These are phyloP conservation scores for Synergus itoensis DNA, from an alignment of 2,888 invertebrate genomes.

Conservation along the genomic window DNA sequence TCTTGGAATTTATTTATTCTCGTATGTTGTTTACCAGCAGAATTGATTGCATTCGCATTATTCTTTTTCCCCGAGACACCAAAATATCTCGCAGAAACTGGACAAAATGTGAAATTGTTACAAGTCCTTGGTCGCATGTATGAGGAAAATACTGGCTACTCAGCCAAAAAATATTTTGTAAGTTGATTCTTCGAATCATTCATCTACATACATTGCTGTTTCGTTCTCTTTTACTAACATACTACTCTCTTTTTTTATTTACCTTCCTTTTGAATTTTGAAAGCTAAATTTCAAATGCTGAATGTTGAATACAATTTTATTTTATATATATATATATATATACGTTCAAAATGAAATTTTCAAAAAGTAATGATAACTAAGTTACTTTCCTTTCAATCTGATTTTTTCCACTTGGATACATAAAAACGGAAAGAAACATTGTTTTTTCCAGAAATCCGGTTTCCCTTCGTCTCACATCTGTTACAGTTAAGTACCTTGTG, in stretches of 20 bases:
- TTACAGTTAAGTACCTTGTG: conserved; percentile 37
- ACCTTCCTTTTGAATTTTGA: neutral
- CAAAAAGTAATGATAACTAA: neutral
- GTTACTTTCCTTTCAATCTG: neutral
- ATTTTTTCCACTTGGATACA: neutral
- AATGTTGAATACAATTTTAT: too few relatives aligned
- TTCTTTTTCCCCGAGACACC: conserved; percentile 88
- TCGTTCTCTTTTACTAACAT: neutral
- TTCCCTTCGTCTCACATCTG: conserved; percentile 19
- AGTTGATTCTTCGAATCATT: conserved; percentile 43
- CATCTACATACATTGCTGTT: neutral
- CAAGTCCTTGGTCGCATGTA: conserved; percentile 84
- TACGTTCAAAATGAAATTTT: neutral
- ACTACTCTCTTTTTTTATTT: neutral
- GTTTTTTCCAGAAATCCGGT: conserved; percentile 37
- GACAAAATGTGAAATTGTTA: conserved; percentile 86
- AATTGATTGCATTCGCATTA: conserved; percentile 83
- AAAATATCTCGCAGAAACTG: conserved; percentile 88
- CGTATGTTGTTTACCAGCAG: conserved; percentile 85
- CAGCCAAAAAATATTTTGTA: conserved; percentile 69
- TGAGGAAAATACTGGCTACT: conserved; percentile 83
- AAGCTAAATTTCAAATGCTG: neutral
- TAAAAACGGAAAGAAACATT: conserved; percentile 34
- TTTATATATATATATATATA: too few relatives aligned
- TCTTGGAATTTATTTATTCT: conserved; percentile 91